A percentile compares a stretch with the other conserved stretches of the same genome.
Conservation (phyloP, 2,888 invertebrate species). For the Bombylius discolor region DNA sequence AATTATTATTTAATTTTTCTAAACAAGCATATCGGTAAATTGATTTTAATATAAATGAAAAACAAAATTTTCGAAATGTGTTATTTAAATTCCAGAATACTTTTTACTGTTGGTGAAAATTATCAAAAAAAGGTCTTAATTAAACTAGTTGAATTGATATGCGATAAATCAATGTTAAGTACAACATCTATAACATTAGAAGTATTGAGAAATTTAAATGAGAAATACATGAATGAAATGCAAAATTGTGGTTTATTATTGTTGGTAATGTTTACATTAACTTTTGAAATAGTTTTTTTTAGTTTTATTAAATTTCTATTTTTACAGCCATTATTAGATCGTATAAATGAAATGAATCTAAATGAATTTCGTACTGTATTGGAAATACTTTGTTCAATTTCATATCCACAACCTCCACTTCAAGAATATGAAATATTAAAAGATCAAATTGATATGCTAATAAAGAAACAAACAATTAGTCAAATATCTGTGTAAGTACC, state of each 20-base stretch:
- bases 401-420: slow-evolving; percentile 41
- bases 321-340: slow-evolving; percentile 53
- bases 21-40: slow-evolving; percentile 42
- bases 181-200: slow-evolving; percentile 27
- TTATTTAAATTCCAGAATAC: slow-evolving; percentile 18
- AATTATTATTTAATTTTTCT: slow-evolving; percentile 44
- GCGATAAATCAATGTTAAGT: slow-evolving; percentile 26
- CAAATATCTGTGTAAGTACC: slow-evolving; percentile 40
- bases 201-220: slow-evolving; percentile 27
- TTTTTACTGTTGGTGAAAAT: slow-evolving; percentile 27
- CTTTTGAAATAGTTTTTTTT: too few relatives aligned
- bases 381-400: slow-evolving; percentile 63
- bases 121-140: slow-evolving; percentile 29
- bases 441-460: slow-evolving; percentile 71
- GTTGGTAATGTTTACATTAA: slow-evolving; percentile 18
- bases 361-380: slow-evolving; percentile 63
- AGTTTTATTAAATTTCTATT: neutral
- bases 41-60: slow-evolving; percentile 15
- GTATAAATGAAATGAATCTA: slow-evolving; percentile 57
- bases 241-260: slow-evolving; percentile 31
- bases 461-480: slow-evolving; percentile 69
- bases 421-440: slow-evolving; percentile 53
- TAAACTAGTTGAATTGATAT: slow-evolving; percentile 28
- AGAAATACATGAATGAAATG: slow-evolving; percentile 25
- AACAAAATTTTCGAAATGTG: too few relatives aligned